Base-by-base conservation (phyloP, 2,113 vertebrate genomes). In the Arenaria interpres region DNA sequence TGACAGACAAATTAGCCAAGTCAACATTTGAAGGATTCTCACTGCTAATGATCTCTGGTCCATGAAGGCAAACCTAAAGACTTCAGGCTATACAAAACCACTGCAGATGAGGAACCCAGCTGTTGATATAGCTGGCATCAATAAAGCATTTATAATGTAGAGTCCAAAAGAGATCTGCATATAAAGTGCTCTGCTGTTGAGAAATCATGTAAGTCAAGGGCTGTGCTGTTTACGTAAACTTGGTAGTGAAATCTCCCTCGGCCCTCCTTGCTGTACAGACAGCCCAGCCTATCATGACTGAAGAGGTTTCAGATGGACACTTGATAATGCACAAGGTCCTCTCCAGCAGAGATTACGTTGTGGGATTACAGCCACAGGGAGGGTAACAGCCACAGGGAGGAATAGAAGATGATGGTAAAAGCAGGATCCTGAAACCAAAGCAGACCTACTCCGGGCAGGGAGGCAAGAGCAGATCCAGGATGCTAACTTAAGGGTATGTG, bases 1-100 rank as follows among this genome's bases (percentile, higher is more conserved):
- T 82, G 95, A 91, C 94, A 95, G 87, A 80, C 54, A 94, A 97
- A 97, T 97, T 94, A 97, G 51, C 89, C 90, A 93, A 97, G 94
- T 82, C 96, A 92, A 94, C 78, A 75, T 88, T 81, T 91, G 94
- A 93, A 87, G 92, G 68, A 88, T 93, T 94, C 86, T 86, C 56
- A 35, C 72, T 93, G 89, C 85, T 97, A 91, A 94, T 63, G 92
- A 95, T 95, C 87, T 93, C 81, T 90, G 59, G 89, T 94, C 96
- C 94, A 83, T 90, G 90, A 97, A 96, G 59, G 39, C 93, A 96
- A 95, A 83, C 87, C 89, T 97, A 77, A 96, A 84, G 94, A 93
- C 91, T 95, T 73, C 82, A 94, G 96, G 95, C 96, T 96, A 85
- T 81, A 88, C 86, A 93, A 77, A 93, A 48, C 78, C 77, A 91